Evolutionary conservation across 1,140 invertebrate genomes (phyloP).

Genomic region (Drosophila serrata): DNA sequence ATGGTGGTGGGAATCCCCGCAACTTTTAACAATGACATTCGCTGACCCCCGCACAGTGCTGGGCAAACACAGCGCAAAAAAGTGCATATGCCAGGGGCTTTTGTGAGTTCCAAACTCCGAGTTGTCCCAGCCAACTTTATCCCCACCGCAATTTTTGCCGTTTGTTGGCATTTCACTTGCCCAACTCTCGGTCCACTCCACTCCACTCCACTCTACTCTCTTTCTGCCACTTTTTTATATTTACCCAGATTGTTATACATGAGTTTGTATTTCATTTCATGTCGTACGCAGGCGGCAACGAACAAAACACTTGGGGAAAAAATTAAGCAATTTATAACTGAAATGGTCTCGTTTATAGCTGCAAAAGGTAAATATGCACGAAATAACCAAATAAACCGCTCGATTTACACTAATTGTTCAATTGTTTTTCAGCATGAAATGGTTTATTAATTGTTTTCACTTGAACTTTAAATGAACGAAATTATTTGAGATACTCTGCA

Average conservation of each 20-base stretch:
- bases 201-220: too few relatives aligned
- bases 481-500: background rate
- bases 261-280: slow-evolving; percentile 57
- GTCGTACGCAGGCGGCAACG: slow-evolving; percentile 20
- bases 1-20: slow-evolving; percentile 20
- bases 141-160: slow-evolving; percentile 55
- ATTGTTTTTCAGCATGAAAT: slow-evolving; percentile 23
- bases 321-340: slow-evolving; percentile 52
- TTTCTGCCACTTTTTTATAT: slow-evolving; percentile 59
- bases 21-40: slow-evolving; percentile 71
- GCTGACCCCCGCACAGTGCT: slow-evolving; percentile 6
- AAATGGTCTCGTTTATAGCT: slow-evolving; percentile 21
- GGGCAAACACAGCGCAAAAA: slow-evolving; percentile 41
- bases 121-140: slow-evolving; percentile 30
- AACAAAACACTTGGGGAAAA: slow-evolving; percentile 26
- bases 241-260: slow-evolving; percentile 63
- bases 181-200: background rate
- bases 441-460: slow-evolving; percentile 21
- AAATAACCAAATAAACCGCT: slow-evolving; percentile 33
- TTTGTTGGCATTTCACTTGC: slow-evolving; percentile 58
- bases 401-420: slow-evolving; percentile 41
- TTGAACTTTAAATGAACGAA: background rate
- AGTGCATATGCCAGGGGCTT: slow-evolving; percentile 46
- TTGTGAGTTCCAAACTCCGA: slow-evolving; percentile 18
- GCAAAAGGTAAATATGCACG: slow-evolving; percentile 6